Evolutionary conservation across 2,888 invertebrate species (phyloP).

Genomic region (Lissocephala sabroskyi): DNA sequence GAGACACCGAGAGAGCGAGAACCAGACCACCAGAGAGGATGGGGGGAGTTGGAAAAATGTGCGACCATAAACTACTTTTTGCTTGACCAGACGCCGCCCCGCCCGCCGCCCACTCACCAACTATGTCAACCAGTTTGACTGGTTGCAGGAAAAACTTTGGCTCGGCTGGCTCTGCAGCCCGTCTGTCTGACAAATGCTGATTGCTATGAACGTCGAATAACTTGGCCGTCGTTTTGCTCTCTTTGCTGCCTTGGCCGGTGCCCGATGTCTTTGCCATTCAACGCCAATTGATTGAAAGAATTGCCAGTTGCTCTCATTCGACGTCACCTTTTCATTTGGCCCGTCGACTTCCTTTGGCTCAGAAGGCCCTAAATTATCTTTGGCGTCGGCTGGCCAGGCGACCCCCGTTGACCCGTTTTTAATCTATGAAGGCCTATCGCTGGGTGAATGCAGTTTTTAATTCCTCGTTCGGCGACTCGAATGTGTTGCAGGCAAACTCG

Average conservation of each 20-base stretch:
- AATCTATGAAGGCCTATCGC: too few relatives aligned
- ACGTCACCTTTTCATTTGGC: background rate
- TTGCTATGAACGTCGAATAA: conserved; percentile 41
- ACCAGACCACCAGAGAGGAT: conserved; percentile 9
- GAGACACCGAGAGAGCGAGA: conserved; percentile 20
- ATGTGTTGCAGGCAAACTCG: too few relatives aligned
- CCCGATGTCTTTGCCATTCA: conserved; percentile 5
- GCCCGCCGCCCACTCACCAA: conserved; percentile 18
- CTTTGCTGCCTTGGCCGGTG: conserved; percentile 1
- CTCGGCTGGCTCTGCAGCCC: conserved; percentile 19
- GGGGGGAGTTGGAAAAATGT: conserved; percentile 22
- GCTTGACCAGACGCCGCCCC: conserved; percentile 14
- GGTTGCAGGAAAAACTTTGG: conserved; percentile 24
- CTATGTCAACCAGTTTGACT: conserved; percentile 58
- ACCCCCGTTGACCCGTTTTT: background rate
- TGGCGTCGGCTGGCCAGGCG: background rate
- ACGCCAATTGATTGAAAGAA: conserved; percentile 53
- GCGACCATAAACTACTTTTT: conserved; percentile 36
- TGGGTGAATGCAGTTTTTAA: too few relatives aligned
- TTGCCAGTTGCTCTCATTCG: conserved; percentile 22
- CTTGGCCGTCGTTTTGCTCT: conserved; percentile 9
- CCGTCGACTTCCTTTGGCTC: background rate
- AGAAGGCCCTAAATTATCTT: background rate
- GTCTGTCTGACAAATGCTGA: conserved; percentile 37
- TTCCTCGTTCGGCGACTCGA: too few relatives aligned